phyloP scores from a whole-genome alignment of 2,797 vertebrate genomes.

The Anguilla obscura region DNA sequence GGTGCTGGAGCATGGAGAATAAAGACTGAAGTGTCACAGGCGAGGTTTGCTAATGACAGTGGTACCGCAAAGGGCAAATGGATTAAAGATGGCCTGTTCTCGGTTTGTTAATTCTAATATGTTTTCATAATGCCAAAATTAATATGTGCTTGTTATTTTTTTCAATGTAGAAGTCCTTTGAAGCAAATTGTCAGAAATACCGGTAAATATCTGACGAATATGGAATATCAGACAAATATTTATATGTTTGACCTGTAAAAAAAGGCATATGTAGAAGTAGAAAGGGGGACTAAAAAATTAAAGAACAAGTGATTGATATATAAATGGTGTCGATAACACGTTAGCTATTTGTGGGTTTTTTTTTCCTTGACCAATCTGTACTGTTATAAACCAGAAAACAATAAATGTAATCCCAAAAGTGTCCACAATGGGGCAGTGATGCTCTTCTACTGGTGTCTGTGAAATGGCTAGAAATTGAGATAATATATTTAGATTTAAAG shows the following conservation, averaged over 20 bases:
- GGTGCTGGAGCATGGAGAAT: not conserved
- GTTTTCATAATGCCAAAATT: not conserved
- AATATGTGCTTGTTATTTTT: not conserved
- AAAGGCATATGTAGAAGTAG: not conserved
- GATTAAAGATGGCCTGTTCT: not conserved
- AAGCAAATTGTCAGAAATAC: not conserved
- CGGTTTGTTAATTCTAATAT: not conserved
- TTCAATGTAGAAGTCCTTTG: not conserved
- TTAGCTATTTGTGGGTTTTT: not conserved
- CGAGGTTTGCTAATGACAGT: not conserved
- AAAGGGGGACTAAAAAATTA: not conserved
- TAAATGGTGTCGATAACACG: not conserved
- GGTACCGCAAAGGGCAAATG: not conserved
- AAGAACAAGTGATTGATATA: not conserved
- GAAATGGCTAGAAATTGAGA: not conserved
- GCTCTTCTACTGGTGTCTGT: slow-evolving; percentile 29
- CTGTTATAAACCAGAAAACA: not conserved
- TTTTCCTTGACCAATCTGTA: not conserved
- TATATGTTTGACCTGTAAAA: not conserved
- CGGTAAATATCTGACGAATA: not conserved
- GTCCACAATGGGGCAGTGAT: slow-evolving; percentile 65
- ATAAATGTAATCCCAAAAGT: not conserved
- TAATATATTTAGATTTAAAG: not conserved
- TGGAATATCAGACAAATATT: not conserved
- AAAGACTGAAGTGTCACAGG: not conserved